A percentile compares a stretch with the other conserved stretches of the same genome.
Conservation (phyloP, 2,888 invertebrate genomes). For the Acanthosepion lycidas region DNA sequence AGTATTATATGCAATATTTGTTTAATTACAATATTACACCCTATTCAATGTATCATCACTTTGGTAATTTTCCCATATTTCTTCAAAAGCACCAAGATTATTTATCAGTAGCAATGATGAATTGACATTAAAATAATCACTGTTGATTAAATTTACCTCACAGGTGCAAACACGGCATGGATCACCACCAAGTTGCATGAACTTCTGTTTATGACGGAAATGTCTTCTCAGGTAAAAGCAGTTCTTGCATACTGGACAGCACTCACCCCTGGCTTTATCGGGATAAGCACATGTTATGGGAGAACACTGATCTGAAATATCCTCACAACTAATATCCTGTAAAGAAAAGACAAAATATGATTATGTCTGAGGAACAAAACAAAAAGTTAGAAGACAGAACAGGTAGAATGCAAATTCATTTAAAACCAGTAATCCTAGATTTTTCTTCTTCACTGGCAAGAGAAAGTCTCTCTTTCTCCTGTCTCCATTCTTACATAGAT, state of each 20-base stretch:
- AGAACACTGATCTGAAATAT: constrained; percentile 57
- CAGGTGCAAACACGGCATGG: constrained; percentile 64
- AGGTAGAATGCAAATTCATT: no score
- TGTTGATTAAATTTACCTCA: constrained; percentile 54
- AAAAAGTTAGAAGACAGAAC: no score
- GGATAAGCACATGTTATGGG: constrained; percentile 63
- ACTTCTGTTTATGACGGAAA: constrained; percentile 67
- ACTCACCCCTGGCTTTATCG: constrained; percentile 59
- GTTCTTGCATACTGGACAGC: constrained; percentile 65
- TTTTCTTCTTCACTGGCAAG: no score
- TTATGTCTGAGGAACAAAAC: no score
- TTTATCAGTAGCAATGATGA: neutral
- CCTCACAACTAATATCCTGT: neutral
- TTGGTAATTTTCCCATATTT: neutral
- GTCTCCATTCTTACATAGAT: no score
- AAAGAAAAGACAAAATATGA: neutral
- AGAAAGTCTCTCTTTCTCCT: no score
- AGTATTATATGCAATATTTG: no score
- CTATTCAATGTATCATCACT: no score
- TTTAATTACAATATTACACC: no score
- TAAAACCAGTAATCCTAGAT: no score
- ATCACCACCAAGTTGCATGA: constrained; percentile 62
- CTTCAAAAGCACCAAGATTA: neutral
- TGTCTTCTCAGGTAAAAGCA: constrained; percentile 63
- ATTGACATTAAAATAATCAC: neutral